Conservation (phyloP, 2,113 vertebrate genomes). For the Ameiurus melas region DNA sequence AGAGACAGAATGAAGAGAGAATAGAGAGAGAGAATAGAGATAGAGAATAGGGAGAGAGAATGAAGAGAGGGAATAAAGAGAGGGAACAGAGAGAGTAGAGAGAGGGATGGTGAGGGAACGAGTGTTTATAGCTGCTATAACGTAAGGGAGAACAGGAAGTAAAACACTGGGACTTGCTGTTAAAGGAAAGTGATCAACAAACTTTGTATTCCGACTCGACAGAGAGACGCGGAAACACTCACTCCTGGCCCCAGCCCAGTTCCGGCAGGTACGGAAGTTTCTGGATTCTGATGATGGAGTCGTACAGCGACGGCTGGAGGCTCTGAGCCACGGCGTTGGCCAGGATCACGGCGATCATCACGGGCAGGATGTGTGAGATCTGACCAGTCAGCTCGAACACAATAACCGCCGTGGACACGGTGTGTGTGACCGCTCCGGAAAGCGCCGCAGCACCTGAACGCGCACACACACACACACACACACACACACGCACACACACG, state of each 20-base stretch:
- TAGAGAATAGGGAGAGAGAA: too few relatives aligned
- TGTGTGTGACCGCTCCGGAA: slow-evolving; percentile 95
- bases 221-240: slow-evolving; percentile 57
- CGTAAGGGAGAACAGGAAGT: neutral
- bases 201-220: neutral
- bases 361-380: slow-evolving; percentile 96
- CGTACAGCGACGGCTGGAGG: slow-evolving; percentile 94
- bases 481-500: slow-evolving; percentile 35
- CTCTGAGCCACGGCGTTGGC: slow-evolving; percentile 96
- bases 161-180: too few relatives aligned
- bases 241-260: slow-evolving; percentile 97
- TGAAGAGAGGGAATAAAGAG: too few relatives aligned
- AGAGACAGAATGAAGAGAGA: too few relatives aligned
- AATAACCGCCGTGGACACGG: slow-evolving; percentile 95
- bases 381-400: slow-evolving; percentile 98
- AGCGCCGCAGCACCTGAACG: slow-evolving; percentile 85
- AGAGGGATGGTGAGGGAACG: neutral
- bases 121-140: neutral
- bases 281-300: slow-evolving; percentile 99
- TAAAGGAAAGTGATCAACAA: neutral
- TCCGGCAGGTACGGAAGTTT: slow-evolving; percentile 97
- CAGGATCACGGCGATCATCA: slow-evolving; percentile 98
- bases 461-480: slow-evolving; percentile 30
- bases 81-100: too few relatives aligned
- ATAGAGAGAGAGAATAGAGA: too few relatives aligned